Percentiles rank a stretch among this genome's conserved stretches.
Evolutionary conservation across 2,888 invertebrate genomes (phyloP).

Genomic region (Timema cristinae): DNA sequence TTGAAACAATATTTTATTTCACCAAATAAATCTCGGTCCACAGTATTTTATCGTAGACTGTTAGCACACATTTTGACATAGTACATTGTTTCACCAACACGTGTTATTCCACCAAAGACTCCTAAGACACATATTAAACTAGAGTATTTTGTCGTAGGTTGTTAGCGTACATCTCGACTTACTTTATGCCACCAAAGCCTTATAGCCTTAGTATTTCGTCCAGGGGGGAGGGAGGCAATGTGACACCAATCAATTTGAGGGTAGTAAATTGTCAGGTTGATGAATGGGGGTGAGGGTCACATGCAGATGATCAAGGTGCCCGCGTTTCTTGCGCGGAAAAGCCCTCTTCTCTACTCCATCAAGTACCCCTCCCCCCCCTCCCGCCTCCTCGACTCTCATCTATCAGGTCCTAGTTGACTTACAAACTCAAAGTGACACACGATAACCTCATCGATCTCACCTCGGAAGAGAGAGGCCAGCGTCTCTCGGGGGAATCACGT

Average conservation of each 20-base stretch:
- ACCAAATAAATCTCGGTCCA: too few relatives aligned
- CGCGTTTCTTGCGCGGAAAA: background rate
- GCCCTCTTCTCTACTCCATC: background rate
- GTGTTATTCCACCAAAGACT: too few relatives aligned
- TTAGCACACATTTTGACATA: too few relatives aligned
- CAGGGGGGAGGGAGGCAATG: background rate
- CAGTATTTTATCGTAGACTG: too few relatives aligned
- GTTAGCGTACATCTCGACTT: too few relatives aligned
- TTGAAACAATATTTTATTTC: too few relatives aligned
- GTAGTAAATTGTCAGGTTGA: slow-evolving; percentile 10
- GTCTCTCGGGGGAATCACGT: background rate
- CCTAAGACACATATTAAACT: too few relatives aligned
- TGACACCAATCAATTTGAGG: slow-evolving; percentile 4
- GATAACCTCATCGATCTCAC: slow-evolving; percentile 24
- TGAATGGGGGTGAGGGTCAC: slow-evolving; percentile 11
- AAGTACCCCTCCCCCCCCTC: background rate
- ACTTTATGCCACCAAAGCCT: too few relatives aligned
- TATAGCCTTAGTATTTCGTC: too few relatives aligned
- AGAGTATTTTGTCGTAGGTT: too few relatives aligned
- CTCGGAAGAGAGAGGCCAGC: background rate
- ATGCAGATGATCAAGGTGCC: slow-evolving; percentile 7
- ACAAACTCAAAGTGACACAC: slow-evolving; percentile 18
- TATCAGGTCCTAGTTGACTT: slow-evolving; percentile 23
- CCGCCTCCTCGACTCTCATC: slow-evolving; percentile 12
- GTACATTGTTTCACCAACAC: too few relatives aligned